These are phyloP conservation scores for Styela plicata DNA, from an alignment of 23 tunicate genomes.

Conservation along the genomic window DNA sequence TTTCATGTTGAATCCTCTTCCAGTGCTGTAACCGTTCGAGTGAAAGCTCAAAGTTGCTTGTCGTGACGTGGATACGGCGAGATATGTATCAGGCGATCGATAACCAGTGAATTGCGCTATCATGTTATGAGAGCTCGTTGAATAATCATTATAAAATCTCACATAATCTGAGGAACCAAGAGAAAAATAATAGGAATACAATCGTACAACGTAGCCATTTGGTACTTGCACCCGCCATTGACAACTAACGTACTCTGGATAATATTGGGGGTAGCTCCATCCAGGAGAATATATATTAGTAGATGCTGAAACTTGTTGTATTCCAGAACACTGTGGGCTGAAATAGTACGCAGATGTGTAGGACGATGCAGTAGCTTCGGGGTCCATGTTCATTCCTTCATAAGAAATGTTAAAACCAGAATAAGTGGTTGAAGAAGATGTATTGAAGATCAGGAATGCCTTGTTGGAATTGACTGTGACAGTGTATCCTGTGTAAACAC, in stretches of 20 bases:
- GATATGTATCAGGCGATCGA: not conserved
- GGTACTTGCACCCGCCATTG: not conserved
- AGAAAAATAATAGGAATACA: not conserved
- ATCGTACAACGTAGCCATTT: not conserved
- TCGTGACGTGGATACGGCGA: not conserved
- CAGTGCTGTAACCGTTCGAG: not conserved
- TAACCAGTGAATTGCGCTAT: not conserved
- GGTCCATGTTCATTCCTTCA: not conserved
- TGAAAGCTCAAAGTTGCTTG: constrained; percentile 11
- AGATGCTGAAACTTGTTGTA: not conserved
- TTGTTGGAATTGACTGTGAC: not conserved
- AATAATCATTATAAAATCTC: not conserved
- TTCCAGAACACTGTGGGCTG: constrained; percentile 13
- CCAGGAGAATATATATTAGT: not conserved
- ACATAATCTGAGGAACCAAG: not conserved
- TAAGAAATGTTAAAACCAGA: not conserved
- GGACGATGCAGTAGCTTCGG: too few relatives aligned
- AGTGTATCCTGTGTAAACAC: constrained; percentile 4
- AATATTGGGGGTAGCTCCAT: not conserved
- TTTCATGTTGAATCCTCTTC: not conserved
- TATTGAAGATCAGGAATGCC: not conserved
- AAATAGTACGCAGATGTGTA: too few relatives aligned
- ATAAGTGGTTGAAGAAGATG: not conserved
- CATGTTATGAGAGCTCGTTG: not conserved
- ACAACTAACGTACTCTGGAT: not conserved